Conservation (phyloP, 1,140 invertebrate genomes). For the Archivesica marissinica region DNA sequence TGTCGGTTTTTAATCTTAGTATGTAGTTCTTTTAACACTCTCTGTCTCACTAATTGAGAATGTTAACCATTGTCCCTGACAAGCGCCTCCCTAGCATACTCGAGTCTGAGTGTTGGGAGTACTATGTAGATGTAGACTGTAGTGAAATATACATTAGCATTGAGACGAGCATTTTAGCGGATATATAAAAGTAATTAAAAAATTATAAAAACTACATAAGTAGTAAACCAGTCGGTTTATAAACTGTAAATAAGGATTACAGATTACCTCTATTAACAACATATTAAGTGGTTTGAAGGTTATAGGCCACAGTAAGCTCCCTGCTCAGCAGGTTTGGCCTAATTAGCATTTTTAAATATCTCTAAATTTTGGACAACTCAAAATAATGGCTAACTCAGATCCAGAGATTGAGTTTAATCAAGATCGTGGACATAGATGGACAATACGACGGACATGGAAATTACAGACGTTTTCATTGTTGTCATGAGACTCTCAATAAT, state of each 20-base stretch:
- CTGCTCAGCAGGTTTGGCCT: not conserved
- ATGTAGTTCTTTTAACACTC: too few species aligned
- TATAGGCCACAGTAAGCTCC: not conserved
- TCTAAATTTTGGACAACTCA: too few species aligned
- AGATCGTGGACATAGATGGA: not conserved
- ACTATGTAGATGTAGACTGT: too few species aligned
- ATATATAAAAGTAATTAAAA: not conserved
- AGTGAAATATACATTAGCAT: too few species aligned
- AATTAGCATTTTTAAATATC: not conserved
- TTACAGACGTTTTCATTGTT: not conserved
- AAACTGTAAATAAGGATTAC: not conserved
- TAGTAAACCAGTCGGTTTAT: too few species aligned
- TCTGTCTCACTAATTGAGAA: too few species aligned
- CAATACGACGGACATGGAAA: not conserved
- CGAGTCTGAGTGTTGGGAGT: not conserved
- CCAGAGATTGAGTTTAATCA: constrained; percentile 6
- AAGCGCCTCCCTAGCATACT: too few species aligned
- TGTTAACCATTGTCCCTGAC: too few species aligned
- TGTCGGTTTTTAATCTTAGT: too few species aligned
- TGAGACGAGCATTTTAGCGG: not conserved
- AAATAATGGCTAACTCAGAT: constrained; percentile 13
- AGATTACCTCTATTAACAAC: not conserved
- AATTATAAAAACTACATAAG: too few species aligned
- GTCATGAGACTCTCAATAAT: not conserved
- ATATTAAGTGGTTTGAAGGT: not conserved